Base-by-base conservation (phyloP, 2,888 invertebrate species). In the Caradrina clavipalpis region DNA sequence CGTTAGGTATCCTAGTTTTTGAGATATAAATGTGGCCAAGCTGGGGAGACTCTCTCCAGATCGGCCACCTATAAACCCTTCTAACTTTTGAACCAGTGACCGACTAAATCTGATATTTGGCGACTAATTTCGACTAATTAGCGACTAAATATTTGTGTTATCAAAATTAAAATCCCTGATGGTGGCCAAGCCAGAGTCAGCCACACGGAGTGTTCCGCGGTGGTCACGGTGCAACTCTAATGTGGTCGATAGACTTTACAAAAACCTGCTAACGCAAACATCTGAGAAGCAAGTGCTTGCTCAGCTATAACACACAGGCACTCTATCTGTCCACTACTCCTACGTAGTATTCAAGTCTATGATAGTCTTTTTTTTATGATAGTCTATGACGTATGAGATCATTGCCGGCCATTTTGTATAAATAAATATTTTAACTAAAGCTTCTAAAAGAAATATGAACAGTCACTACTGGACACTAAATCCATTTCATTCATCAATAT, bases 351-450 rank as follows among this genome's bases (percentile, higher is more conserved):
- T 84, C 65, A 60, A 68, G 61, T 81, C 62, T 84, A 77, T 72
- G 73, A 75, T 84, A 81, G 73, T 84, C 71, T 82, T 45, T 5
- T 45, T 45, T 45, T 17, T 84, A 77, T 70, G 74, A 76, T 84
- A 81, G 75, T 84, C 71, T 82, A 81, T 74, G 68, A 75, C 68
- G 84, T 86, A 87, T 93, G 93, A 93, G 93, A 93, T 93, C 93
- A 92, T 85, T 85, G 80, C 83, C 87, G 86, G 88, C 84, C 86
- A 76, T 86, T 84, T 77, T 86, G 74, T 73, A 81, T 84, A 79
- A 85, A 85, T 85, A 86, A 88, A 86, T 84, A 85, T 76, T 86
- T 82, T 76, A 76, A 78, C 76, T 82, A 65, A 73, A 68, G 47
- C 65, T 73, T 66, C 62, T 65, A 62, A 49, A 55, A 69, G 54